phyloP scores from a whole-genome alignment of 2,113 vertebrate genomes.

The Ovibos moschatus region DNA sequence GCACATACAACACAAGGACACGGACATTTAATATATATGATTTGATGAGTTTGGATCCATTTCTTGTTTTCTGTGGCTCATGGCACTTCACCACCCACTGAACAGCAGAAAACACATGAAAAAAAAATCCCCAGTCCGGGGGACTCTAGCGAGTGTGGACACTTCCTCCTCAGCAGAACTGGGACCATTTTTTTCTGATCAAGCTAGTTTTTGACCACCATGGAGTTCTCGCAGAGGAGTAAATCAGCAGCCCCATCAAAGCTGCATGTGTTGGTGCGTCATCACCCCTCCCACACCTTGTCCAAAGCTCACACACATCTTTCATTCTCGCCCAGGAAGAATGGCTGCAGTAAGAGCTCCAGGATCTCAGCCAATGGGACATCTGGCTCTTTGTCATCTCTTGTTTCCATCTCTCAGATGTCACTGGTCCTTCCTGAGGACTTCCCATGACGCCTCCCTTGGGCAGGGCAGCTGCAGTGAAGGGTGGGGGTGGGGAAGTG shows the following conservation, averaged over 20 bases:
- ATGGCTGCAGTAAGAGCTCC: constrained; percentile 90
- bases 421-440: not conserved
- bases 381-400: constrained; percentile 92
- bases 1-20: not conserved
- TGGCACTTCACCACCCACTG: constrained; percentile 81
- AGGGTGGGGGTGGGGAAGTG: not conserved
- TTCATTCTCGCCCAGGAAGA: constrained; percentile 93
- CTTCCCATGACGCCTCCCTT: not conserved
- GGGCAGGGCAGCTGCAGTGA: not conserved
- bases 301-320: constrained; percentile 89
- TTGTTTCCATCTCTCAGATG: constrained; percentile 85
- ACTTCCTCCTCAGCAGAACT: constrained; percentile 92
- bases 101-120: constrained; percentile 91
- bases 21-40: not conserved
- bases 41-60: not conserved
- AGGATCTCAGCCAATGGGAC: constrained; percentile 89
- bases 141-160: constrained; percentile 82
- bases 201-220: constrained; percentile 93
- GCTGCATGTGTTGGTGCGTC: constrained; percentile 92
- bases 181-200: constrained; percentile 94
- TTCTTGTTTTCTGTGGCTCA: not conserved
- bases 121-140: constrained; percentile 91
- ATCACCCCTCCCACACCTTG: constrained; percentile 95
- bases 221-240: constrained; percentile 92
- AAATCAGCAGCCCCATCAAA: constrained; percentile 92